These are phyloP conservation scores for Chydorus sphaericus DNA, from an alignment of 2,888 invertebrate species.

Conservation along the genomic window DNA sequence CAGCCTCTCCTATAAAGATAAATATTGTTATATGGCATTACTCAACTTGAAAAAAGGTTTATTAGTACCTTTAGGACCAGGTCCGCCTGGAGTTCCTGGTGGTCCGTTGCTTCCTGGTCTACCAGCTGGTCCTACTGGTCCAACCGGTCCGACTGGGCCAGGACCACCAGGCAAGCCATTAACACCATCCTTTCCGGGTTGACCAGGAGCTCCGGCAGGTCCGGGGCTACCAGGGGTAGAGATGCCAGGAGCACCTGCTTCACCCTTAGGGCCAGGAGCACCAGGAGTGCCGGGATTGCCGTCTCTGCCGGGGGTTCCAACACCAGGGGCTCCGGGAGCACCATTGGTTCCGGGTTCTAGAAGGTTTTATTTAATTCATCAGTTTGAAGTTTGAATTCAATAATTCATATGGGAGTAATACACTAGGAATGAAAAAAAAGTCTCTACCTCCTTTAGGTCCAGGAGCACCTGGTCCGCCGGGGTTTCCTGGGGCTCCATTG, in stretches of 20 bases:
- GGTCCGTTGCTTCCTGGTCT: neutral
- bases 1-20: neutral
- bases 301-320: neutral
- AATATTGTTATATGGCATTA: no score
- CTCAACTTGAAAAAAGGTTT: no score
- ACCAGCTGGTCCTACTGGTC: conserved; percentile 35
- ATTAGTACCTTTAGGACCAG: neutral
- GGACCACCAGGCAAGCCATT: conserved; percentile 15
- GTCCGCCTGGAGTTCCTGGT: neutral
- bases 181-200: neutral
- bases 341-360: neutral
- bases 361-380: no score
- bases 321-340: conserved; percentile 37
- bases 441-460: conserved; percentile 39
- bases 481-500: neutral
- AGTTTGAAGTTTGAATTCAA: no score
- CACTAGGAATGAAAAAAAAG: conserved; percentile 16
- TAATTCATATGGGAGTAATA: conserved; percentile 7
- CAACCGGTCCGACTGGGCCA: no score
- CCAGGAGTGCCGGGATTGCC: conserved; percentile 30
- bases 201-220: neutral
- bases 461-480: conserved; percentile 38
- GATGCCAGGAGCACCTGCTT: conserved; percentile 57
- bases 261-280: conserved; percentile 48
- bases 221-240: conserved; percentile 45